phyloP scores from a whole-genome alignment of 2,113 vertebrate genomes.

The Agapornis roseicollis region DNA sequence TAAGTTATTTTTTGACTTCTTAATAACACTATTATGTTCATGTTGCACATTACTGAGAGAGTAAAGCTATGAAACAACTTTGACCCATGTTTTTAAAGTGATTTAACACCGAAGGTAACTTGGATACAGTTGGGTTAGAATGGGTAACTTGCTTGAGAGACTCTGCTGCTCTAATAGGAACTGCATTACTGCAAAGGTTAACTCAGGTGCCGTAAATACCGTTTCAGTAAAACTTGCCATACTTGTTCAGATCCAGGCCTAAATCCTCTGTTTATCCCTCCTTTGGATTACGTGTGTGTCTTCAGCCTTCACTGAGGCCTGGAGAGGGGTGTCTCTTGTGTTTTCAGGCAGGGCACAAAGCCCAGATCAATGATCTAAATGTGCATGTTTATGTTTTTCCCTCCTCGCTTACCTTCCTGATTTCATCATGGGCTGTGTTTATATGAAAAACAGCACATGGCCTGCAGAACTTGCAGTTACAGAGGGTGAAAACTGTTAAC shows the following conservation, averaged over 20 bases:
- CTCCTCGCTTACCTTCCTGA: neutral
- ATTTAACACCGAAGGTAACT: conserved; percentile 12
- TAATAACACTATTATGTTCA: conserved; percentile 78
- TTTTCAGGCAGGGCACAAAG: neutral
- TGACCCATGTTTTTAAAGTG: conserved; percentile 58
- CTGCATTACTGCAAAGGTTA: neutral
- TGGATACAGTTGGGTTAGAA: neutral
- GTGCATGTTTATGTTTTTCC: neutral
- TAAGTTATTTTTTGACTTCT: conserved; percentile 79
- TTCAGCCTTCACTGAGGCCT: neutral
- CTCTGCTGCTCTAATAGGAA: neutral
- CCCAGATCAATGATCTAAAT: neutral
- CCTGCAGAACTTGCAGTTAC: neutral
- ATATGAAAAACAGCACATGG: neutral
- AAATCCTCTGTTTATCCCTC: neutral
- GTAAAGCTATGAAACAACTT: conserved; percentile 77
- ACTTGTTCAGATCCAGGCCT: neutral
- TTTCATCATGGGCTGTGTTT: neutral
- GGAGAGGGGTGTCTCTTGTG: neutral
- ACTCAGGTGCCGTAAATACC: neutral
- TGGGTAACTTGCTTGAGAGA: neutral
- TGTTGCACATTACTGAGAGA: conserved; percentile 78
- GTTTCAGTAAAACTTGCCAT: neutral
- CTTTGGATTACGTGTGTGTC: neutral
- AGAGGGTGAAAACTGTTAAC: neutral